Evolutionary conservation across 1,140 invertebrate genomes (phyloP), one percentile per base, ranked within the genome.

Genomic region (Stratiolaelaps scimitus): DNA sequence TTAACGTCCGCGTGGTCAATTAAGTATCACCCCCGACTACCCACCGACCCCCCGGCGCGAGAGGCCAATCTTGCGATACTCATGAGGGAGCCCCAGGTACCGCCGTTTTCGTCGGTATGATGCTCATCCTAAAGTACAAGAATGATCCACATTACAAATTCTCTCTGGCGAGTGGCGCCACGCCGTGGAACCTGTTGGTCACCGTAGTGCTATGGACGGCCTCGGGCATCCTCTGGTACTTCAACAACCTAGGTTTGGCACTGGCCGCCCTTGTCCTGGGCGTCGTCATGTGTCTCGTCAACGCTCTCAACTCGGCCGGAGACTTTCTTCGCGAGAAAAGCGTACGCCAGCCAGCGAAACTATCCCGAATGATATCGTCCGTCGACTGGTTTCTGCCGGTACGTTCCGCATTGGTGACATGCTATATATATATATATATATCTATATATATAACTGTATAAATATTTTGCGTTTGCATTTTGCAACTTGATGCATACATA

Each of bases 141-240:
- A 60, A 60, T 23, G 53, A 60, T 26, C 53, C 53, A 6, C 53
- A 60, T 26, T 60, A 60, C 53, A 60, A 60, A 23, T 60, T 60
- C 34, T 60, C 53, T 15, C 15, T 60, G 15, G 53, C 23, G 1
- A 29, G 34, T 26, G 53, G 53, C 13, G 53, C 53, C 26, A 60
- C 53, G 10, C 53, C 53, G 53, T 60, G 53, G 53, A 60, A 60
- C 20, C 34, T 26, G 53, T 34, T 60, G 26, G 23, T 60, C 15
- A 60, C 53, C n/a, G 53, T 60, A 1, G 26, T 34, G 15, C 53
- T 60, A 23, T 60, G 53, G 53, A 60, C 26, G 15, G 53, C 53
- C 2, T 15, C 53, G 26, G 17, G 53, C 34, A 20, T 60, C 13
- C 34, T 23, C 26, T 60, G 53, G 53, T 60, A 60, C 34, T 60